phyloP scores from a whole-genome alignment of 2,797 vertebrate genomes.

The Pantherophis alleghaniensis region DNA sequence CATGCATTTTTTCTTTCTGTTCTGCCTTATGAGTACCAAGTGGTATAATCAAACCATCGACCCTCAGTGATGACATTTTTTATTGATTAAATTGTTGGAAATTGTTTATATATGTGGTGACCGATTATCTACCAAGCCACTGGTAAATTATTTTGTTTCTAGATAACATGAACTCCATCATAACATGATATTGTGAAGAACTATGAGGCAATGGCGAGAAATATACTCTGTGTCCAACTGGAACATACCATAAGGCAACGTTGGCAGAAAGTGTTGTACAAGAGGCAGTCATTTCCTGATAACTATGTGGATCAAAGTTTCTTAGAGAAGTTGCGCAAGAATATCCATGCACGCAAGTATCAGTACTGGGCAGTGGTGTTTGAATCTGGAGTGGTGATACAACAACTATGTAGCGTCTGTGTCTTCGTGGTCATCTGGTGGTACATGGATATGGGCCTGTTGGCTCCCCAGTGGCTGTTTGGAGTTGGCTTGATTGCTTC shows the following conservation, averaged over 20 bases:
- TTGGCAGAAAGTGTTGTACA: conserved; percentile 94
- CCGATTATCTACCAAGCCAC: not conserved
- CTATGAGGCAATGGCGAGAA: not conserved
- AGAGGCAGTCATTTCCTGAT: conserved; percentile 89
- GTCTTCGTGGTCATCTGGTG: conserved; percentile 92
- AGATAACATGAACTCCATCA: not conserved
- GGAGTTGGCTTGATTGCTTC: conserved; percentile 77
- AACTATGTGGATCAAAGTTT: conserved; percentile 95
- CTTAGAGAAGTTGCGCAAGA: conserved; percentile 89
- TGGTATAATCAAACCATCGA: not conserved
- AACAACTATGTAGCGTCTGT: conserved; percentile 95
- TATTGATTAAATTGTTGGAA: not conserved
- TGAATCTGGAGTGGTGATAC: conserved; percentile 88
- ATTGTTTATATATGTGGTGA: not conserved
- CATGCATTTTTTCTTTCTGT: not conserved
- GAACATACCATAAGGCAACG: conserved; percentile 26
- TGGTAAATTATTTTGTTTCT: not conserved
- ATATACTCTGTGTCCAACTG: conserved; percentile 30
- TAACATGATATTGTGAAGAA: not conserved
- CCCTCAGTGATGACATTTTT: not conserved
- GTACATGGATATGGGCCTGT: conserved; percentile 88
- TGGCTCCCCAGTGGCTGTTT: conserved; percentile 82
- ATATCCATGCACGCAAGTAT: conserved; percentile 87
- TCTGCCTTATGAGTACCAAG: not conserved
- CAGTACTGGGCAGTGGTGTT: conserved; percentile 87